Evolutionary conservation across 1,140 invertebrate species (phyloP), one percentile per base, ranked within the genome.

Genomic region (Belonocnema kinseyi): DNA sequence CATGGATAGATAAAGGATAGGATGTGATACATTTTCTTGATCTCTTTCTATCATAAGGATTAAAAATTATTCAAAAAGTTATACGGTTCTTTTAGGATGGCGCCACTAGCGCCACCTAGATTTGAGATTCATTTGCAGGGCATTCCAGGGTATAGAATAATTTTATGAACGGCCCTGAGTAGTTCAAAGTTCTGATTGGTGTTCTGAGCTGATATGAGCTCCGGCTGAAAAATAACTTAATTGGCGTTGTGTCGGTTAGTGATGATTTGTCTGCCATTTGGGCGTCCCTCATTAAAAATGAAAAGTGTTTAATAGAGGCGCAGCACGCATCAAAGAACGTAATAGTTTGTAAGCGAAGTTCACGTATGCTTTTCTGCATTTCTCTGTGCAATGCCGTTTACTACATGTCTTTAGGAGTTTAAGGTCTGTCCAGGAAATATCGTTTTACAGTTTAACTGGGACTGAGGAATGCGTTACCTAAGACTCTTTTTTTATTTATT

Each of bases 191-290:
- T 46, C 40, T 46, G 40, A 33, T 2, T 33, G 26, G 1, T 26
- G 26, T 33, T 33, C 26, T 33, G 21, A 26, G 40, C 13, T 33
- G 26, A 16, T 33, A 21, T 66, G 21, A 66, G 61, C n/a, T 66
- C 40, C 33, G n/a, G 33, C 61, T 66, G 61, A 40, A 66, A 66
- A 16, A 66, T 66, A 46, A 66, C 26, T 66, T 66, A 66, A 66
- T 66, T 66, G n/a, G 26, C 26, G 10, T 66, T 33, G 14, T 66
- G 61, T 21, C n/a, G 33, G 40, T 46, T 46, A 66, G 61, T 14
- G 61, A n/a, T 66, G 61, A 66, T 66, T 66, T 66, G 26, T 66
- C 61, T 66, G 61, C 61, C 61, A n/a, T 66, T 66, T 40, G 26
- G 26, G 33, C 16, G n/a, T 66, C 33, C 61, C 61, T 66, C 61